Conservation (phyloP, 2,113 vertebrate species). For the Regulus satrapa region DNA sequence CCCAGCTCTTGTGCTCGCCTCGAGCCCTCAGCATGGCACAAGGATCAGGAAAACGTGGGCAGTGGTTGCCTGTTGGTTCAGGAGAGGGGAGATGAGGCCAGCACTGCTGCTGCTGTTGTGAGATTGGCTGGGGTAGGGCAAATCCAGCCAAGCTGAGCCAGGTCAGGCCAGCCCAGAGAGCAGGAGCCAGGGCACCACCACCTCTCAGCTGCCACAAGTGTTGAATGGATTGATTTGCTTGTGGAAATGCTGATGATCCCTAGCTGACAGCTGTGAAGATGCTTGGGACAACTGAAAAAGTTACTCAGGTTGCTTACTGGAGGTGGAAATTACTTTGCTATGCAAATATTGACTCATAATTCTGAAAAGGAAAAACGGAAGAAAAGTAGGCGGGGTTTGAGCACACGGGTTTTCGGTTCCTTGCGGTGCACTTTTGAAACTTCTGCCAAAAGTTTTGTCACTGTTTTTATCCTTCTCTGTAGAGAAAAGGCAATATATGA, state of each 20-base stretch:
- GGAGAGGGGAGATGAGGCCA: neutral
- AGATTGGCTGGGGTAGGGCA: neutral
- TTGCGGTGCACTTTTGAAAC: neutral
- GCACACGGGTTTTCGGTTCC: neutral
- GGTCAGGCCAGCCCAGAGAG: neutral
- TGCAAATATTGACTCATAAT: neutral
- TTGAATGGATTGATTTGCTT: neutral
- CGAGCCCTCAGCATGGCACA: rapidly evolving
- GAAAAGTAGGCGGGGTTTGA: neutral
- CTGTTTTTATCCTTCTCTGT: neutral
- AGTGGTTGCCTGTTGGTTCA: neutral
- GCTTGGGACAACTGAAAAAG: neutral
- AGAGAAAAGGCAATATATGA: neutral
- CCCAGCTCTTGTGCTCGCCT: neutral
- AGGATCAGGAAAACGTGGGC: neutral
- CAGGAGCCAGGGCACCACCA: neutral
- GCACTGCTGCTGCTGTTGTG: neutral
- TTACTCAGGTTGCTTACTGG: neutral
- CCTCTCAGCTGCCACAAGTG: neutral
- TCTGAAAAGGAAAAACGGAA: neutral
- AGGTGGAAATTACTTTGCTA: neutral
- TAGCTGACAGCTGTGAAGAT: neutral
- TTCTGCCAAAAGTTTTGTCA: neutral
- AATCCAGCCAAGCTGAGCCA: neutral
- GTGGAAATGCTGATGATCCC: neutral